Base-by-base conservation (phyloP, 2,888 invertebrate genomes). In the Ferrisia virgata region DNA sequence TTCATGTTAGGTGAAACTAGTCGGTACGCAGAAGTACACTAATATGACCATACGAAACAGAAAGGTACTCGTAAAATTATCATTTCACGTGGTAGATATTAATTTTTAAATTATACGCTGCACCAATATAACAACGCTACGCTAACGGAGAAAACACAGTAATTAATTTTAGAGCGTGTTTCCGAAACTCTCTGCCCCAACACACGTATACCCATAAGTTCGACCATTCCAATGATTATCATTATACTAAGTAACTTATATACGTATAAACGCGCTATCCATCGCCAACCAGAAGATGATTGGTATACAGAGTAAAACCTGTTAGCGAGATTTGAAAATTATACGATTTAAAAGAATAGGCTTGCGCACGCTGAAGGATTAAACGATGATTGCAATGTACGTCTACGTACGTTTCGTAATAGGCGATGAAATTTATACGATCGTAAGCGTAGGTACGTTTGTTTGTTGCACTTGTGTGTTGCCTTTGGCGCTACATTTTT, bases 151-250 rank as follows among this genome's bases (percentile, higher is more conserved):
- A 72, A 72, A 72, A 72, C 72, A 36, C 72, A 72, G 72, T 72
- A 72, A 72, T 72, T 72, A 72, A 72, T 72, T 72, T 72, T 31
- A 72, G 72, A 72, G 18, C 72, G 72, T 72, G 72, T 72, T 72
- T 33, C 33, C 25, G 22, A 72, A n/a, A n/a, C 33, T 15, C 31
- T 64, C 28, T 25, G 31, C 28, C 28, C 58, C 2, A 4, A 28
- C 22, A 64, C 25, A 64, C 64, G 28, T 53, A 53, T 11, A 53
- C 18, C 58, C 13, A 64, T 64, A 64, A 64, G 58, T 64, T 64
- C 28, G 58, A 1, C 25, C 11, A 13, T 33, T n/a, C 18, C 72
- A 31, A 72, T 18, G 33, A 33, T 72, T 72, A 72, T 72, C 72
- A 72, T 72, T 72, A n/a, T n/a, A n/a, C n/a, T n/a, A n/a, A n/a